Conservation (phyloP, 92 coral and sea anemone species). For the Zoanthus gigantus region DNA sequence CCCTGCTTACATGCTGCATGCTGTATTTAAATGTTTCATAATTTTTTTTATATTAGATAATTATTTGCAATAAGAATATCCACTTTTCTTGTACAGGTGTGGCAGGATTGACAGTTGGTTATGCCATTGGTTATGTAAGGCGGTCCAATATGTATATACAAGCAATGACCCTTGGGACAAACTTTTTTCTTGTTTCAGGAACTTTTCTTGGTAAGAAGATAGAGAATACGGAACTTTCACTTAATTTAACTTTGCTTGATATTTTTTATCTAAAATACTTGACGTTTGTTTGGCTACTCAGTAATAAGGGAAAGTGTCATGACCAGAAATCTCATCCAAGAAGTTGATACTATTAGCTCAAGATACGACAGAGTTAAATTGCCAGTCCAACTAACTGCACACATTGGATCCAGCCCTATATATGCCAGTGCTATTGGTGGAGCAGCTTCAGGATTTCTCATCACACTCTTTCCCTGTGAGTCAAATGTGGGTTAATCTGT, state of each 20-base stretch:
- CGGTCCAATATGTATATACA: slow-evolving; percentile 52
- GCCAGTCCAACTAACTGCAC: slow-evolving; percentile 9
- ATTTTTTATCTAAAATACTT: neutral
- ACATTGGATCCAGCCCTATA: slow-evolving; percentile 51
- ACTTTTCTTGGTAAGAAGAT: slow-evolving; percentile 73
- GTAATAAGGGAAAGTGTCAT: slow-evolving; percentile 32
- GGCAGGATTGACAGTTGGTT: slow-evolving; percentile 76
- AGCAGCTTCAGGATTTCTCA: slow-evolving; percentile 70
- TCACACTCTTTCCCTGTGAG: slow-evolving; percentile 77
- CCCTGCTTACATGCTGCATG: too few relatives aligned
- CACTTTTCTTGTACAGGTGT: slow-evolving; percentile 48
- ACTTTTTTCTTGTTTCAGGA: slow-evolving; percentile 74
- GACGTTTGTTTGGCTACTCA: neutral
- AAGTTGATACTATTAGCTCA: neutral
- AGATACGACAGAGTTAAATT: neutral
- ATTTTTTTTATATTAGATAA: neutral
- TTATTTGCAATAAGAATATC: neutral
- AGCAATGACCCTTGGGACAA: slow-evolving; percentile 67
- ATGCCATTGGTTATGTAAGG: slow-evolving; percentile 62
- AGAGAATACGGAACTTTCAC: too few relatives aligned
- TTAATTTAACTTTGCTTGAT: neutral
- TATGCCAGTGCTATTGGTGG: slow-evolving; percentile 85
- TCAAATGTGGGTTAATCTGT: neutral
- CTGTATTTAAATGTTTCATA: neutral
- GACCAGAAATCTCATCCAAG: neutral